These are phyloP conservation scores for Callocephalon fimbriatum DNA, from an alignment of 2,113 vertebrate genomes.

Conservation along the genomic window DNA sequence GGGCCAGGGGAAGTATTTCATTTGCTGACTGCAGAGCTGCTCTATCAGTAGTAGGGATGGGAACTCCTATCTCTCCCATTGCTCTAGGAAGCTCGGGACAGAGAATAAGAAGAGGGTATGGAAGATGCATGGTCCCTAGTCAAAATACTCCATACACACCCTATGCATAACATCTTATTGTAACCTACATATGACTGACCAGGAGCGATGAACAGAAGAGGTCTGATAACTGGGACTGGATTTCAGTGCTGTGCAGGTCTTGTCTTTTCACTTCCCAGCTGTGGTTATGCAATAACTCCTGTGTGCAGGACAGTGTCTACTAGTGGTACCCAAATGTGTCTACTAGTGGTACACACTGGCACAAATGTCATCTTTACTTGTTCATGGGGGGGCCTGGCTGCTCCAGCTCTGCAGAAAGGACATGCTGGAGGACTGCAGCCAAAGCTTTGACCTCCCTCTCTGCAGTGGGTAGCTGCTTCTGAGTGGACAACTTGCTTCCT, in stretches of 20 bases:
- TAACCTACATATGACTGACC: background rate
- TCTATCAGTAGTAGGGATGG: background rate
- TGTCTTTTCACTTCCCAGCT: background rate
- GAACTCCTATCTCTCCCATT: background rate
- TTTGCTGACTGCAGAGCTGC: background rate
- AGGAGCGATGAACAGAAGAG: background rate
- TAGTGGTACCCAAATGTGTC: background rate
- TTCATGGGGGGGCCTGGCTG: background rate
- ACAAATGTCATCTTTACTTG: background rate
- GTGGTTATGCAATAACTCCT: background rate
- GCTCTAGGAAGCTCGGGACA: background rate
- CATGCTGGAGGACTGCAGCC: background rate
- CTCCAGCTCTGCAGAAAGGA: background rate
- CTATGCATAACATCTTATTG: background rate
- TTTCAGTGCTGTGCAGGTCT: background rate
- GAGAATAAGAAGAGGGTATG: background rate
- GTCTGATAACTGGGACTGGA: background rate
- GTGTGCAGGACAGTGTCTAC: background rate
- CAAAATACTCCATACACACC: background rate
- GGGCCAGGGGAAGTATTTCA: background rate
- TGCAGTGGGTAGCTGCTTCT: background rate
- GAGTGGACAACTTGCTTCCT: background rate
- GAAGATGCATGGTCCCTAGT: background rate
- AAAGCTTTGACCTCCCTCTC: background rate
- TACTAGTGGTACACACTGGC: accelerated